Base-by-base conservation (phyloP, 2,797 vertebrate genomes). In the Tenualosa ilisha region DNA sequence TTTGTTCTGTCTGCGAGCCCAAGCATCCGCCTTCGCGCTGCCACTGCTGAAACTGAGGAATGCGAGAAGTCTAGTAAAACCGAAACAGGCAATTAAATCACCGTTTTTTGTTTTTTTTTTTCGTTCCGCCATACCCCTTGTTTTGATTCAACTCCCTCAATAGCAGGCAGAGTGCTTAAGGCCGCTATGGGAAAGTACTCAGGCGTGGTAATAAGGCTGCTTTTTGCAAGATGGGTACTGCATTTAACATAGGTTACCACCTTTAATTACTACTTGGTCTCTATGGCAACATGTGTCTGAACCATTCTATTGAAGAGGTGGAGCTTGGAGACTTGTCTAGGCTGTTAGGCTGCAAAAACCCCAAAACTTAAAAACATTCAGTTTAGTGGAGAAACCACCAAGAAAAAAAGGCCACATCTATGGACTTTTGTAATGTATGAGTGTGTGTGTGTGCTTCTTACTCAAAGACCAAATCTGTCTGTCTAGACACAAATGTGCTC, bases 191-290 rank as follows among this genome's bases (percentile, higher is more conserved):
- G 68, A 75, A 37, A 75, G 72, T 40, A 6, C 6, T 79, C 15
- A 37, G 20, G 20, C 40, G 6, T 79, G 72, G 40, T 79, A 46
- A 79, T 79, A 2, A 46, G 72, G 37, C 15, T 43, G 37, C 72
- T n/a, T 43, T 79, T 13, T 3, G 68, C 37, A 22, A 79, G 72
- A 46, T 43, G 72, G 65, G 72, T 5, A 40, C 40, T 9, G 40
- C 37, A 79, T 79, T 79, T 79, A 46, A 79, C 72, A 46, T 79
- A 37, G 72, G 72, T 46, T 79, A 79, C 72, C 72, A 79, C 72
- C 72, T 79, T 13, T 79, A 79, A 79, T 79, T 43, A 79, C 15
- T 43, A 79, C 72, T 43, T 8, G 72, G 72, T 79, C 72, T 79
- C 72, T 46, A 22, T 79, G 40, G 72, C 17, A 79, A 79, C 72